phyloP scores from a whole-genome alignment of 2,888 invertebrate genomes.

The Copidosoma aretas region DNA sequence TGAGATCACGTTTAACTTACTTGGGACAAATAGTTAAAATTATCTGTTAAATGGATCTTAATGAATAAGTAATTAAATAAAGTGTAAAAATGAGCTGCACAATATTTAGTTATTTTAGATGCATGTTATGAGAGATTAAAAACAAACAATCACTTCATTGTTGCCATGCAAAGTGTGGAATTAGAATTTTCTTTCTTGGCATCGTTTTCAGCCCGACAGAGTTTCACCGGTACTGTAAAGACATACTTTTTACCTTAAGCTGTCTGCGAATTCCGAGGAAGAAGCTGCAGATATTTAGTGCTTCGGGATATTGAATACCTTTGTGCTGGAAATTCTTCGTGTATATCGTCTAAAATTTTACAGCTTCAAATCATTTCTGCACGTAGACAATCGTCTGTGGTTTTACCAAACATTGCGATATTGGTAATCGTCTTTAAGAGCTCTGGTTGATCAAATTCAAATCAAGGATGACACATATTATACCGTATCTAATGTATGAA shows the following conservation, averaged over 20 bases:
- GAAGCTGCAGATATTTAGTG: constrained; percentile 44
- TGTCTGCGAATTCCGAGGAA: constrained; percentile 44
- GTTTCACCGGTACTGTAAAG: constrained; percentile 50
- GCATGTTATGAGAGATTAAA: too few species aligned
- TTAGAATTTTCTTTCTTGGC: constrained; percentile 44
- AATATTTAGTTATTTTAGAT: too few species aligned
- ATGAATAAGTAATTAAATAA: too few species aligned
- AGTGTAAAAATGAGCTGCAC: too few species aligned
- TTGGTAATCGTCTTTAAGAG: constrained; percentile 40
- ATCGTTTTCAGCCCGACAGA: constrained; percentile 37
- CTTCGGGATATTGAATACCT: constrained; percentile 43
- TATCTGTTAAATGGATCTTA: not conserved
- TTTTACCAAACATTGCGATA: constrained; percentile 38
- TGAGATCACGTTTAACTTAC: not conserved
- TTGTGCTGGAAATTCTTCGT: constrained; percentile 28
- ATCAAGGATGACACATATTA: constrained; percentile 44
- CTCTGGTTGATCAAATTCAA: constrained; percentile 50
- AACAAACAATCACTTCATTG: constrained; percentile 32
- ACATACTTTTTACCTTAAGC: constrained; percentile 50
- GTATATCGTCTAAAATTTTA: constrained; percentile 36
- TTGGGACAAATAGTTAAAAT: not conserved
- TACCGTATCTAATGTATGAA: not conserved
- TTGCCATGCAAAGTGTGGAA: constrained; percentile 43
- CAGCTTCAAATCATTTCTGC: constrained; percentile 37
- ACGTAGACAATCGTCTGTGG: constrained; percentile 37